phyloP scores from a whole-genome alignment of 2,113 vertebrate genomes.

The Colistium nudipinnis region DNA sequence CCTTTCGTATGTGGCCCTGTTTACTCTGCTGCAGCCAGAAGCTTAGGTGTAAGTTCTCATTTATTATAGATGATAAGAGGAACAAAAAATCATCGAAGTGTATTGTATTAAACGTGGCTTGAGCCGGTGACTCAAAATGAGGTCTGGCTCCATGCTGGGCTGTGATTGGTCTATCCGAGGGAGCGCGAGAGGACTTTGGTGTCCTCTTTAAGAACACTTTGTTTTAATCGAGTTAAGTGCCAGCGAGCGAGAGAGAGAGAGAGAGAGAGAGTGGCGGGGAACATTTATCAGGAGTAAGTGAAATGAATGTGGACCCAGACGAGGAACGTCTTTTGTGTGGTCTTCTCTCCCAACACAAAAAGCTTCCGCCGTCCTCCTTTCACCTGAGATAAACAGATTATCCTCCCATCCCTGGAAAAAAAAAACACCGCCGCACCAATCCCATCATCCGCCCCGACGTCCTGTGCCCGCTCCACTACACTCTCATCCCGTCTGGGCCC shows the following conservation, averaged over 20 bases:
- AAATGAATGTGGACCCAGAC: neutral
- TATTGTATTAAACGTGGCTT: too few species aligned
- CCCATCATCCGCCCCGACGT: constrained; percentile 24
- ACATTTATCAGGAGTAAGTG: neutral
- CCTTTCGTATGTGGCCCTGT: too few species aligned
- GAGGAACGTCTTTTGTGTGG: neutral
- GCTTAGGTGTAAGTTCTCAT: too few species aligned
- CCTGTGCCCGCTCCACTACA: constrained; percentile 6
- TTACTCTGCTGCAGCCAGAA: too few species aligned
- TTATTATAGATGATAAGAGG: too few species aligned
- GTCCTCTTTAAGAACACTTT: neutral
- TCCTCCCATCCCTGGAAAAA: neutral
- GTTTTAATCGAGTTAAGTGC: neutral
- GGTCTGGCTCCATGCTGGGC: neutral
- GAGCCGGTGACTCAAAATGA: too few species aligned
- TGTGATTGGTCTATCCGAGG: too few species aligned
- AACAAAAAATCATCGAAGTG: too few species aligned
- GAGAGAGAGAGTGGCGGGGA: neutral
- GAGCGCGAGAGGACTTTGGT: neutral
- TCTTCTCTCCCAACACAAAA: constrained; percentile 7
- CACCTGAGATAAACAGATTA: constrained; percentile 53
- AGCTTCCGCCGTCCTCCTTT: constrained; percentile 16
- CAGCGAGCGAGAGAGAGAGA: too few species aligned
- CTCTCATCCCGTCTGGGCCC: neutral
- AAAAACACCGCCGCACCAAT: constrained; percentile 14